phyloP scores from a whole-genome alignment of 2,888 invertebrate genomes.

The Palloptera scutellata region DNA sequence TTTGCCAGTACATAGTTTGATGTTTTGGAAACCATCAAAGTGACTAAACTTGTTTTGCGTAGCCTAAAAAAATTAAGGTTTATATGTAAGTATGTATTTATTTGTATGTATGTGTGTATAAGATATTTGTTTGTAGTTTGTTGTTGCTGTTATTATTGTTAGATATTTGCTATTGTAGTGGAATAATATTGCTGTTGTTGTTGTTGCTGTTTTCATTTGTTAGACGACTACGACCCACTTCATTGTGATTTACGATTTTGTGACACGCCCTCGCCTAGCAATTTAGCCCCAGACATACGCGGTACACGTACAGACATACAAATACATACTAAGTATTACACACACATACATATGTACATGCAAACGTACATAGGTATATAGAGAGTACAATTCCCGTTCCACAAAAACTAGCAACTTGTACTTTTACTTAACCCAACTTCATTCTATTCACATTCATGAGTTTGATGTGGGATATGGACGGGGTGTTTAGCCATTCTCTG shows the following conservation, averaged over 20 bases:
- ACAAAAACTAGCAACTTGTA: slow-evolving; percentile 36
- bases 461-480: no score
- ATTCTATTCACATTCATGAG: no score
- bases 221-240: slow-evolving; percentile 62
- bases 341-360: neutral
- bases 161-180: slow-evolving; percentile 3
- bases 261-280: slow-evolving; percentile 62
- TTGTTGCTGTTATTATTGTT: slow-evolving; percentile 14
- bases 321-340: neutral
- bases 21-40: slow-evolving; percentile 6
- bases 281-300: slow-evolving; percentile 41
- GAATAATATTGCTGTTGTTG: slow-evolving; percentile 40
- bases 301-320: neutral
- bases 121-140: slow-evolving; percentile 6
- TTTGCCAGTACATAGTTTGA: slow-evolving; percentile 16
- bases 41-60: no score
- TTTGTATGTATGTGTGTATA: neutral
- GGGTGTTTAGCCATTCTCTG: no score
- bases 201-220: slow-evolving; percentile 49
- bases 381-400: slow-evolving; percentile 7
- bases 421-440: slow-evolving; percentile 41
- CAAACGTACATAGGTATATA: neutral
- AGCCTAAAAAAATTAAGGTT: neutral
- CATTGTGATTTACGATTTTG: slow-evolving; percentile 64
- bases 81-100: neutral